phyloP scores from a whole-genome alignment of 2,113 vertebrate genomes.

The Bolborhynchus lineola region DNA sequence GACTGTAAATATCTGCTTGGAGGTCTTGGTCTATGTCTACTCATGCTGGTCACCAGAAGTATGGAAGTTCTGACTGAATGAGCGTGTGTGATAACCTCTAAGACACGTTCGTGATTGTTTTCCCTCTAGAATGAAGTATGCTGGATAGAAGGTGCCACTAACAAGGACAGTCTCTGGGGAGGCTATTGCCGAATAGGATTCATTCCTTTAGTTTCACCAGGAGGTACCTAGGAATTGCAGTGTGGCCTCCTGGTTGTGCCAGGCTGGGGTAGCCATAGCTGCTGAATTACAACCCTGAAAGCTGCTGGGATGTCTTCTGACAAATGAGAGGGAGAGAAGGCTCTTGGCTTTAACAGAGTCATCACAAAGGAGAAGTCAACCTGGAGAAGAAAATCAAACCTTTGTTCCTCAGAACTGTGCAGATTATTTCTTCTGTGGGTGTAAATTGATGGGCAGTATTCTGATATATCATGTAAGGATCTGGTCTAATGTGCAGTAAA shows the following conservation, averaged over 20 bases:
- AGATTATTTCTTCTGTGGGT: conserved; percentile 17
- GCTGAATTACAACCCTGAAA: neutral
- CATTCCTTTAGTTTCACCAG: neutral
- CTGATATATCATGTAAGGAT: conserved; percentile 53
- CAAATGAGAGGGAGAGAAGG: neutral
- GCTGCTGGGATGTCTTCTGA: neutral
- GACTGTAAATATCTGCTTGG: neutral
- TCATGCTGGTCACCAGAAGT: neutral
- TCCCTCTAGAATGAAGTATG: neutral
- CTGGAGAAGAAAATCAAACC: neutral
- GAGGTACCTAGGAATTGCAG: neutral
- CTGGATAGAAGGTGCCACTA: neutral
- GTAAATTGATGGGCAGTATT: conserved; percentile 12
- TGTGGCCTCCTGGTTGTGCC: neutral
- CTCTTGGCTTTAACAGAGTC: neutral
- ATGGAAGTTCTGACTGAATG: neutral
- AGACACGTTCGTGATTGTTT: neutral
- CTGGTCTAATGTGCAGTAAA: neutral
- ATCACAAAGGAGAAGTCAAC: neutral
- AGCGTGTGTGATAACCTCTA: neutral
- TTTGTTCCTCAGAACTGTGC: neutral
- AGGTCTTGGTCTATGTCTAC: neutral
- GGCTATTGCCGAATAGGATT: neutral
- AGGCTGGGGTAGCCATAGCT: neutral
- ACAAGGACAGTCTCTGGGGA: neutral